A percentile compares a stretch with the other conserved stretches of the same genome.
Conservation (phyloP, 2,113 vertebrate genomes). For the Marcusenius ussheri region DNA sequence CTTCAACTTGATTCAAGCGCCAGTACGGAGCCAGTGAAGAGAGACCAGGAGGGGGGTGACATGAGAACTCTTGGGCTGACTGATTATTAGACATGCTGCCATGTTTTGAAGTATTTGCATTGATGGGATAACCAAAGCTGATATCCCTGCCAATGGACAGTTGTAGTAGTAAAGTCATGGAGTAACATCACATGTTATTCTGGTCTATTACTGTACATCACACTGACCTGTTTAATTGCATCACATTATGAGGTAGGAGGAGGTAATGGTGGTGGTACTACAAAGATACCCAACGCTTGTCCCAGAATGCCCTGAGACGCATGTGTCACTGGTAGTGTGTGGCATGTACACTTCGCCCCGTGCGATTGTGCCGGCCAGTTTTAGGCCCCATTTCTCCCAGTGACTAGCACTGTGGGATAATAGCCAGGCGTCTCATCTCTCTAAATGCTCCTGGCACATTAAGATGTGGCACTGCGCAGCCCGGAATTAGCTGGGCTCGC, state of each 20-base stretch:
- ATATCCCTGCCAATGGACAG: neutral
- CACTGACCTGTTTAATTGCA: neutral
- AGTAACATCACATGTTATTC: neutral
- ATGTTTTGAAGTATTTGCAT: too few species aligned
- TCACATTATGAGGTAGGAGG: neutral
- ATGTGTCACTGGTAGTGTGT: neutral
- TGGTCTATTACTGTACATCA: neutral
- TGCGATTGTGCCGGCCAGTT: neutral
- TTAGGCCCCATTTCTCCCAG: neutral
- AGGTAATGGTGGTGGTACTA: neutral
- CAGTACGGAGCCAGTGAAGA: neutral
- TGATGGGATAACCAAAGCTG: neutral
- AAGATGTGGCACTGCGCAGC: neutral
- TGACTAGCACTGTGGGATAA: neutral
- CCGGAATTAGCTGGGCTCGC: neutral
- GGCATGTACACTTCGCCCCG: neutral
- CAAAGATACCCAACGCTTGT: neutral
- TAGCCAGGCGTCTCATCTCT: neutral
- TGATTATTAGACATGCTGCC: neutral
- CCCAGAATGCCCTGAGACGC: neutral
- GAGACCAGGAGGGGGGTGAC: too few species aligned
- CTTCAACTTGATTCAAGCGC: neutral
- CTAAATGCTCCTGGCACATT: neutral
- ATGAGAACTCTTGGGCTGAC: neutral
- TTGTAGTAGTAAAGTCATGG: neutral